Conservation (phyloP, 2,797 vertebrate genomes). For the Sebastes nivosus region DNA sequence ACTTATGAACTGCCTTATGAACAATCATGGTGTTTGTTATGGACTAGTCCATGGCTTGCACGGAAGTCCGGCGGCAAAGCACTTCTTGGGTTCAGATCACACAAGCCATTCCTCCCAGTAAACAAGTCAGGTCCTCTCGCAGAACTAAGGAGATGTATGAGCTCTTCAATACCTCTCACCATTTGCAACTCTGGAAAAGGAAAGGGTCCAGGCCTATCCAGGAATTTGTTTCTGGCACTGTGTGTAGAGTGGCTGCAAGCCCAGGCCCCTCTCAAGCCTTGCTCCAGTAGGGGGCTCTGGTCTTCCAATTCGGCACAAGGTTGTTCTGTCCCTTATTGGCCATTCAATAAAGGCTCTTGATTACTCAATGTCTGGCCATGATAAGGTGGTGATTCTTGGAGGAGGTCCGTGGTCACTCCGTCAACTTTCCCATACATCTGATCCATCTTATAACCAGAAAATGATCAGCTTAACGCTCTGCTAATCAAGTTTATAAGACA, state of each 20-base stretch:
- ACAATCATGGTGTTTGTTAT: too few relatives aligned
- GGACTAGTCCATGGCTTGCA: too few relatives aligned
- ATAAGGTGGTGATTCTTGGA: neutral
- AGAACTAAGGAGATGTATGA: too few relatives aligned
- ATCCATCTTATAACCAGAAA: neutral
- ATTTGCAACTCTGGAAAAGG: too few relatives aligned
- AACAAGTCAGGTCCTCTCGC: too few relatives aligned
- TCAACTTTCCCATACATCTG: neutral
- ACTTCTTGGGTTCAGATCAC: too few relatives aligned
- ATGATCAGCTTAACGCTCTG: neutral
- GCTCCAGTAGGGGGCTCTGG: neutral
- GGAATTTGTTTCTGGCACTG: too few relatives aligned
- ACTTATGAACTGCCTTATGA: too few relatives aligned
- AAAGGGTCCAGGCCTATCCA: too few relatives aligned
- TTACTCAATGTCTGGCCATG: neutral
- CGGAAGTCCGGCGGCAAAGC: neutral
- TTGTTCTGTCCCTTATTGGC: neutral
- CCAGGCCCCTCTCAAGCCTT: neutral
- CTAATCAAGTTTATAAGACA: neutral
- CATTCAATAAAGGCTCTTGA: neutral
- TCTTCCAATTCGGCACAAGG: accelerated
- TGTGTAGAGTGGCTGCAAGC: neutral
- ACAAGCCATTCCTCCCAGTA: too few relatives aligned
- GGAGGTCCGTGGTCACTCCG: neutral
- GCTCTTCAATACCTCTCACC: too few relatives aligned